Base-by-base conservation (phyloP, 1,140 invertebrate species). In the Orussus abietinus region DNA sequence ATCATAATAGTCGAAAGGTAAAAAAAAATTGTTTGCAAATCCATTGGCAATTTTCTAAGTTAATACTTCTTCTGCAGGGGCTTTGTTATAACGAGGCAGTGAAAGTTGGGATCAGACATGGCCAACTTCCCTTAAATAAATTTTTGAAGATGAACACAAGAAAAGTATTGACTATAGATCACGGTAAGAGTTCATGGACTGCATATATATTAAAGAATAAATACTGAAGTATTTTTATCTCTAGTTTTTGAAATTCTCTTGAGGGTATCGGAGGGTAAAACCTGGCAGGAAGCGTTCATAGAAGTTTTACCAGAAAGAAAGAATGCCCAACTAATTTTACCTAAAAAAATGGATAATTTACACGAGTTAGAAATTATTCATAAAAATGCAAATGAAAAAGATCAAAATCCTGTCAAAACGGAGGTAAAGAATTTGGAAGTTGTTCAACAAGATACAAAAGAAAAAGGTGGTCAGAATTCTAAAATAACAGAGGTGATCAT, bases 1-100 rank as follows among this genome's bases (percentile, higher is more conserved):
- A 99, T 75, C 96, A 98, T 65, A 98, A 98, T 76, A 78, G 84
- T 51, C 85, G 96, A 53, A 98, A 98, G 77, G 89, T 90, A 67
- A 60, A 45, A 35, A 48, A 20, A 20, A 35, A n/a, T 25, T 38
- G 5, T 49, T 39, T 33, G 28, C 35, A 38, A 22, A 17, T 2
- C 6, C 31, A 38, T 5, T 21, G 30, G 15, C 30, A 20, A 1
- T 38, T 20, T 29, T 13, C 19, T 43, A 38, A 36, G 32, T 17
- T 31, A 26, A 40, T 42, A 11, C 49, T 37, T 49, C 28, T 50
- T 42, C 75, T 77, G 45, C 65, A 90, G 85, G 92, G 93, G 4
- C 62, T 95, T 11, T 96, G 92, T 67, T 80, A 89, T 66, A 79
- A 83, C 50, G 74, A 89, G 51, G 95, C 96, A 11, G 51, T 75